Evolutionary conservation across 2,113 vertebrate genomes (phyloP), one percentile per base, ranked within the genome.

Genomic region (Malurus elegans): DNA sequence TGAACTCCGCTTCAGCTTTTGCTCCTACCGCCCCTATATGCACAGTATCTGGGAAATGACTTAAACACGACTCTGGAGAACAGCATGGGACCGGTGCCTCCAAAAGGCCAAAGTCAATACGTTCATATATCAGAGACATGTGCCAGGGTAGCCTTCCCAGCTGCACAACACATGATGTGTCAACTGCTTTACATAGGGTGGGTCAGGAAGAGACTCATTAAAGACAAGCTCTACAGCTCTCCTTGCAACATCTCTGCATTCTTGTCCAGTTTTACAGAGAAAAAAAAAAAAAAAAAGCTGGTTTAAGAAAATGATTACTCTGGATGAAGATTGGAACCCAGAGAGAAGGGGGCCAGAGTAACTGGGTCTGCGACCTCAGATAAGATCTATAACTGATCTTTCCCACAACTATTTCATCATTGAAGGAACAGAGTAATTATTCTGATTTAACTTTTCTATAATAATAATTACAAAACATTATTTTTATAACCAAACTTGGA

Each of bases 101-200:
- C 90, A 82, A 93, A 92, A 93, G 79, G 94, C 96, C 92, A 47
- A 94, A 95, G 94, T 95, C 91, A 93, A 78, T 81, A 74, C 19
- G 8, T 95, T 96, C 95, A 88, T 92, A 78, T 79, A 82, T 96
- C 93, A 95, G 95, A 97, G 47, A 84, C 67, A 90, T 95, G 94
- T 93, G 73, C 85, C 91, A 92, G 96, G 34, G 79, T 91, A 50
- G 62, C 64, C 0, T 6, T 57, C 8, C 79, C 98, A 98, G 96
- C 97, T 98, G 98, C 87, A 89, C 73, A 64, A 67, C 97, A 97
- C 91, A 97, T 98, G 97, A 92, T 86, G 80, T 95, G 94, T 97
- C 96, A 97, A 91, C 81, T 93, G 91, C 91, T 91, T 94, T 93
- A 88, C 97, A 67, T 51, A 93, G 96, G 96, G 96, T 86, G 94